Evolutionary conservation across 2,113 vertebrate genomes (phyloP).

Genomic region (Pteropus alecto): DNA sequence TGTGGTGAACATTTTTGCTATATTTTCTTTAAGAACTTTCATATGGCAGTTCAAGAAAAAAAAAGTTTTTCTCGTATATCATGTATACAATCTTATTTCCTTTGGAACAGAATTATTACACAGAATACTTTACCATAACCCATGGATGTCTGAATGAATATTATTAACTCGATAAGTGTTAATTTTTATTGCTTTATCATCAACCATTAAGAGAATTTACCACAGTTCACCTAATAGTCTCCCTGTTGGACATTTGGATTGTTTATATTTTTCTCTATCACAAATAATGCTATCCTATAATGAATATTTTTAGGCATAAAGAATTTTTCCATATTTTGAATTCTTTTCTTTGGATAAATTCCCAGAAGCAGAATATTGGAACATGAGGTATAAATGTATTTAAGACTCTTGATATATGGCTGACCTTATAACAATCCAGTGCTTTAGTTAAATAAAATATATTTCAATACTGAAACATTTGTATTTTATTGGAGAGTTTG

Average conservation of each 20-base stretch:
- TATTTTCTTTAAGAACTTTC: not conserved
- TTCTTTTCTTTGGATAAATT: not conserved
- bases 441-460: not conserved
- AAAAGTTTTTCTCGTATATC: not conserved
- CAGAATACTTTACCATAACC: not conserved
- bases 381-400: not conserved
- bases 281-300: not conserved
- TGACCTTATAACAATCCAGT: not conserved
- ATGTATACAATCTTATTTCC: not conserved
- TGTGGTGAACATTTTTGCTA: not conserved
- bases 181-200: not conserved
- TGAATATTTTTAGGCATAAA: not conserved
- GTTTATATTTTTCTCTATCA: not conserved
- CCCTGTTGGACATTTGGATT: not conserved
- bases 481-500: not conserved
- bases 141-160: rapidly evolving
- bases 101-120: not conserved
- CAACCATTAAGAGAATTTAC: not conserved
- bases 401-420: not conserved
- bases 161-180: not conserved
- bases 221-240: not conserved
- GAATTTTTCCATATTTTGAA: not conserved
- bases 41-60: not conserved
- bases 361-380: not conserved
- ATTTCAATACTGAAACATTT: not conserved